These are phyloP conservation scores for Mimachlamys varia DNA, from an alignment of 2,888 invertebrate species.

Conservation along the genomic window DNA sequence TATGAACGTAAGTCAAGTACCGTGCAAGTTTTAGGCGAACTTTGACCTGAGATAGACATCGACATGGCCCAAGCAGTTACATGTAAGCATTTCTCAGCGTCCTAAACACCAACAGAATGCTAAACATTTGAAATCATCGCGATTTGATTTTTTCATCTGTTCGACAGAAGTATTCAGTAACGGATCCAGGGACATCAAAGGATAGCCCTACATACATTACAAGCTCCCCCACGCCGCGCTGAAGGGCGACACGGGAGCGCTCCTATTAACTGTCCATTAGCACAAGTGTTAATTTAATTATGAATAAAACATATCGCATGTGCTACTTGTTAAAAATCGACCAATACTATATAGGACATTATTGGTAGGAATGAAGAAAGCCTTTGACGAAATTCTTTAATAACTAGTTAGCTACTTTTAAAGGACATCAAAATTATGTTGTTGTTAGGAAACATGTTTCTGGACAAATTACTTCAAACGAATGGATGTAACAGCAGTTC, in stretches of 20 bases:
- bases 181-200: neutral
- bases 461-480: no score
- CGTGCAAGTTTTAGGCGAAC: neutral
- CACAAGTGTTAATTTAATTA: slow-evolving; percentile 18
- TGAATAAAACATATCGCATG: neutral
- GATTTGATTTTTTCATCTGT: neutral
- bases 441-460: no score
- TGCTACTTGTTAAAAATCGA: neutral
- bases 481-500: no score
- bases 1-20: neutral
- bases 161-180: neutral
- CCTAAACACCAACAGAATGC: neutral
- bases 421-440: neutral
- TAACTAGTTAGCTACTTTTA: neutral
- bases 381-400: neutral
- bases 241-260: neutral
- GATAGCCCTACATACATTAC: neutral
- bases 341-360: neutral
- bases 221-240: neutral
- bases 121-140: neutral
- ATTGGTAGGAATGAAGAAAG: neutral
- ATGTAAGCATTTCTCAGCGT: neutral
- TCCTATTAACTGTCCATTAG: slow-evolving; percentile 7
- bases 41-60: neutral
- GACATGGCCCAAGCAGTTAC: neutral